Conservation (phyloP, 2,797 vertebrate species). For the Corythornis leucogaster region DNA sequence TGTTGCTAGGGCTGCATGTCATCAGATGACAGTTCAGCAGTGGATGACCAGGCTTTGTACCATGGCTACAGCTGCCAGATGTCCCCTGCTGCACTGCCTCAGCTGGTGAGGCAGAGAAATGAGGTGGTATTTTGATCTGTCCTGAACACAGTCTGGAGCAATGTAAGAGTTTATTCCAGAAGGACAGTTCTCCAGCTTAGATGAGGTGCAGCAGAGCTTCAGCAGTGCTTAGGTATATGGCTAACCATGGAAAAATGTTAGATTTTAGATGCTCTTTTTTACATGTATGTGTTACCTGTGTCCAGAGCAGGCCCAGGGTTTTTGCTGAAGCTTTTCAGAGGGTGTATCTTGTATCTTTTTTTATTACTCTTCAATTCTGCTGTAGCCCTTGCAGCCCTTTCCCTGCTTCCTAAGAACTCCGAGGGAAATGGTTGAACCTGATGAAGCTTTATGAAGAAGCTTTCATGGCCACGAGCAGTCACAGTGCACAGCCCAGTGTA, state of each 20-base stretch:
- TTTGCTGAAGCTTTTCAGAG: neutral
- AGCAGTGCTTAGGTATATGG: neutral
- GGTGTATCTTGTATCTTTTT: neutral
- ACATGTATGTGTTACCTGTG: neutral
- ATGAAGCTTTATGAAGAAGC: no score
- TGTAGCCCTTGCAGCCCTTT: no score
- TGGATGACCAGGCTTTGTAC: neutral
- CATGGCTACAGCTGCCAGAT: neutral
- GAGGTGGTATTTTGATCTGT: neutral
- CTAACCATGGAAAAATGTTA: neutral
- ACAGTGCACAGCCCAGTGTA: no score
- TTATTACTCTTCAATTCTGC: no score
- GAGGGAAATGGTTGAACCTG: no score
- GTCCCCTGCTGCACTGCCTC: neutral
- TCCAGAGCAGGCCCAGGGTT: neutral
- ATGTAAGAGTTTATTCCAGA: neutral
- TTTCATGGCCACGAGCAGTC: no score
- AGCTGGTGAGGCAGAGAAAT: neutral
- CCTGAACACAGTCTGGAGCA: neutral
- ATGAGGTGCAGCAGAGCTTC: neutral
- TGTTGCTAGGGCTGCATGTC: neutral
- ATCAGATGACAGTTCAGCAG: neutral
- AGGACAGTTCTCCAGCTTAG: neutral
- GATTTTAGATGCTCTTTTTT: neutral
- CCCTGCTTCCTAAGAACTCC: no score